These are phyloP conservation scores for Decapterus maruadsi DNA, from an alignment of 2,797 vertebrate species.

Conservation along the genomic window DNA sequence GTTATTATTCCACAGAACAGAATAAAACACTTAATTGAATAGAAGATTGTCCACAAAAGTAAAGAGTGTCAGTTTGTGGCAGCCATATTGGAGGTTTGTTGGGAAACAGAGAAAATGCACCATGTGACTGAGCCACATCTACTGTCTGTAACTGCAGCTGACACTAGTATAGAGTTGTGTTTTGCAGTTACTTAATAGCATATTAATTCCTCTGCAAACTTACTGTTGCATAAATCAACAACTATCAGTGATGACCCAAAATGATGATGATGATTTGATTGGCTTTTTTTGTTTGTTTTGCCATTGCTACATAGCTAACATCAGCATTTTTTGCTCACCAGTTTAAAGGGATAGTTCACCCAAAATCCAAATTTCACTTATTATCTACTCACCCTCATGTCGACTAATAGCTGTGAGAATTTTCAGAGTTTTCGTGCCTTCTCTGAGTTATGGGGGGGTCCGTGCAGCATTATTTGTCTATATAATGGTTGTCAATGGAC, in stretches of 20 bases:
- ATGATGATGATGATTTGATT: background rate
- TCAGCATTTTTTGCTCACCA: too few species aligned
- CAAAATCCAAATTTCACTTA: too few species aligned
- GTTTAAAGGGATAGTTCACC: too few species aligned
- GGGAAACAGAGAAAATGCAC: conserved; percentile 5
- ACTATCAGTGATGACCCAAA: background rate
- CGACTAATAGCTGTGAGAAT: too few species aligned
- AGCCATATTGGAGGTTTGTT: conserved; percentile 18
- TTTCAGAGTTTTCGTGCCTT: too few species aligned
- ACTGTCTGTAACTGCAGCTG: too few species aligned
- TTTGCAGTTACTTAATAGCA: conserved; percentile 11
- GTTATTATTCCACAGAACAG: conserved; percentile 27
- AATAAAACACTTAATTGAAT: conserved; percentile 9
- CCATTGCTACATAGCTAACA: background rate
- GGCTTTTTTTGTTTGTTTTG: background rate
- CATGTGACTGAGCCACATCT: conserved; percentile 4
- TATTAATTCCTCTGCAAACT: background rate
- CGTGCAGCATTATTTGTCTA: too few species aligned
- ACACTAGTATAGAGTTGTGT: background rate
- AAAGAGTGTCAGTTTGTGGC: background rate
- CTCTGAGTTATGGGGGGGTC: too few species aligned
- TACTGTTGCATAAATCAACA: background rate
- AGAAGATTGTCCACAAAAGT: background rate
- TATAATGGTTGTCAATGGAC: too few species aligned
- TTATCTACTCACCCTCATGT: too few species aligned